phyloP scores from a whole-genome alignment of 2,113 vertebrate species.

The Merops nubicus region DNA sequence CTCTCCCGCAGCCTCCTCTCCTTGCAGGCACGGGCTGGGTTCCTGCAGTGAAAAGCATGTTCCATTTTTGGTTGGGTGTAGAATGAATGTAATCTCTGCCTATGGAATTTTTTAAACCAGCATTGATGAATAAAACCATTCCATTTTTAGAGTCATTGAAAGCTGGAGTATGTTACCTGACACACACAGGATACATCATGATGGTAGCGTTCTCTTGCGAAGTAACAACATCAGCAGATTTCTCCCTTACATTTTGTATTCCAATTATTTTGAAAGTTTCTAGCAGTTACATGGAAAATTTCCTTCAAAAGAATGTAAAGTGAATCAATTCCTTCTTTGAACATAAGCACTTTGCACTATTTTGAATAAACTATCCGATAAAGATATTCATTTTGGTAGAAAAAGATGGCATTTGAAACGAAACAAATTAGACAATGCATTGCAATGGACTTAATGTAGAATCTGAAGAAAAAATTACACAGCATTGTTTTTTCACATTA shows the following conservation, averaged over 20 bases:
- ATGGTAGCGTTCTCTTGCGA: background rate
- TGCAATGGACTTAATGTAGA: background rate
- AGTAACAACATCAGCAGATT: background rate
- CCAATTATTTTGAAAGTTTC: background rate
- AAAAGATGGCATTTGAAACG: background rate
- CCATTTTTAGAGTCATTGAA: background rate
- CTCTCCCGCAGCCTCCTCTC: no score
- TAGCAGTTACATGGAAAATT: background rate
- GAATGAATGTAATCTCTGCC: background rate
- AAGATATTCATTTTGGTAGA: background rate
- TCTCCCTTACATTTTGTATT: background rate
- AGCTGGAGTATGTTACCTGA: background rate
- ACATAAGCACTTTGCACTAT: background rate
- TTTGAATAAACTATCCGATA: background rate
- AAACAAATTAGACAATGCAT: background rate
- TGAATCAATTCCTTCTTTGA: background rate
- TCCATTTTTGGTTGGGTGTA: background rate
- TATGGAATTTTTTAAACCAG: background rate
- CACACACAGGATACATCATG: fast-evolving
- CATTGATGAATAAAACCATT: background rate
- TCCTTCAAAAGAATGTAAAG: background rate
- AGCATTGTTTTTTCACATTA: background rate
- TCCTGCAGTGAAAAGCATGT: background rate
- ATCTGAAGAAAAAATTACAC: background rate
- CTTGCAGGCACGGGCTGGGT: no score